phyloP scores from a whole-genome alignment of 2,888 invertebrate genomes.

The Eremobia ochroleuca region DNA sequence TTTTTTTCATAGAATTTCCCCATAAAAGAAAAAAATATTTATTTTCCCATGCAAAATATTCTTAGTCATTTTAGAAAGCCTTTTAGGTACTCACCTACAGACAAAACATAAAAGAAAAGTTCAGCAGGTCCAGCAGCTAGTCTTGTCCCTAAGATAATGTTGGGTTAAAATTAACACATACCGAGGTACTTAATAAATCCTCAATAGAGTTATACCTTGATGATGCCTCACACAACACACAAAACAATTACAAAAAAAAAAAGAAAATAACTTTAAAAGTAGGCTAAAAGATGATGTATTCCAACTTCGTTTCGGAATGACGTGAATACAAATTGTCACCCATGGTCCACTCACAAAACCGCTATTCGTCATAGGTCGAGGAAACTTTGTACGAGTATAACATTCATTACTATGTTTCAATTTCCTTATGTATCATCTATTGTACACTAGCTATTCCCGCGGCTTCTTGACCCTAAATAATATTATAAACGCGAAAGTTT shows the following conservation, averaged over 20 bases:
- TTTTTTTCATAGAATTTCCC: neutral
- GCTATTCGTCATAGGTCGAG: conserved; percentile 44
- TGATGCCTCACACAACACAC: neutral
- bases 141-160: neutral
- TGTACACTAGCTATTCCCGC: conserved; percentile 1
- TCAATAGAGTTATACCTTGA: neutral
- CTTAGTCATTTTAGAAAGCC: neutral
- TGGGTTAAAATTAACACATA: neutral
- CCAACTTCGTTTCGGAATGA: neutral
- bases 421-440: conserved; percentile 54
- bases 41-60: neutral
- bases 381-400: conserved; percentile 42
- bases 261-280: conserved; percentile 9
- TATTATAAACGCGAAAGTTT: too few relatives aligned
- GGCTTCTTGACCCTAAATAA: conserved; percentile 8
- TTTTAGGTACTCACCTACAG: neutral
- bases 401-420: conserved; percentile 8
- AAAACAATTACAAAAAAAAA: neutral
- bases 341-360: conserved; percentile 41
- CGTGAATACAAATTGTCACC: conserved; percentile 29
- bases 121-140: neutral
- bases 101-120: neutral
- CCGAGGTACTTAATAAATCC: neutral
- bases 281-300: conserved; percentile 1
- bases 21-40: neutral